Base-by-base conservation (phyloP, 2,888 invertebrate genomes). In the Chaetoderma sp. region DNA sequence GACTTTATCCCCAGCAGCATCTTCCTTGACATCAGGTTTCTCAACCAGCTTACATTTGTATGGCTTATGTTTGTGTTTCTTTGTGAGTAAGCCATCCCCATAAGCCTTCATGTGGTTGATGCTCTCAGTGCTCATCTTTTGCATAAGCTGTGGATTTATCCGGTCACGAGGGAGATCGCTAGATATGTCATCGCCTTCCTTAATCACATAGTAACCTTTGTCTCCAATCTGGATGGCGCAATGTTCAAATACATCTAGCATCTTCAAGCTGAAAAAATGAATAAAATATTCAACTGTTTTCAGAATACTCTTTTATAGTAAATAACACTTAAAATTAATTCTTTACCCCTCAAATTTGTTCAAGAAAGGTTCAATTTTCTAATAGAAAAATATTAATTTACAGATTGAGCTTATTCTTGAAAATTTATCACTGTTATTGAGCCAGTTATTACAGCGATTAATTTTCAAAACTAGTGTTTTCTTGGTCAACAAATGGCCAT, bases 211-310 rank as follows among this genome's bases (percentile, higher is more conserved):
- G 86, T 93, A 93, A 86, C 93, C 93, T 69, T 94, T 90, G 87
- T 96, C 96, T 61, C 94, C 94, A 49, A 96, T 92, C 88, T 96
- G 95, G 74, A 95, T 89, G 73, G 93, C 94, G 84, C 93, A 93
- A 45, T 94, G 92, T 84, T 94, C 93, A 79, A 94, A 94, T 63
- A 94, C 92, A 60, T 83, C 95, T 70, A 96, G 87, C 70, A 94
- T 89, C 84, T 93, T 93, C 57, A 96, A 88, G 78, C 93, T 90
- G 76, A 60, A 86, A 81, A 58, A 36, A 57, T 62, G 49, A 57
- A 65, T 44, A 55, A 27, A 21, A 52, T 16, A 44, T 28, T 5
- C 1, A n/a, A n/a, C n/a, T n/a, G n/a, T 4, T 18, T 36, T 4
- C 42, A 42, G n/a, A 42, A 42, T 18, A 42, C 6, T 4, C 21